Conservation (phyloP, 2,113 vertebrate species). For the Gymnarchus niloticus region DNA sequence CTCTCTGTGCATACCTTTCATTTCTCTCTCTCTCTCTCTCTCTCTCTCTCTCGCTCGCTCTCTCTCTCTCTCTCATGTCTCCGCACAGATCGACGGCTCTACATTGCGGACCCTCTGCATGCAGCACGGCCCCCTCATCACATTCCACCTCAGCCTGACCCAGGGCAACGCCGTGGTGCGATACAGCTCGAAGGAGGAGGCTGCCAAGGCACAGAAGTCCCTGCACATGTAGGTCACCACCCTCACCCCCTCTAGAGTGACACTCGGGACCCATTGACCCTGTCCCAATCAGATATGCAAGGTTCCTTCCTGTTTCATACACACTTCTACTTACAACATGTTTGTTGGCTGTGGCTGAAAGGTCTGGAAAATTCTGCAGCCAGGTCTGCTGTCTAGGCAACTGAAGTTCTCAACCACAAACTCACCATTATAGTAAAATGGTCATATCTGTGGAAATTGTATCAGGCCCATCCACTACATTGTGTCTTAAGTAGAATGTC, state of each 20-base stretch:
- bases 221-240: slow-evolving; percentile 83
- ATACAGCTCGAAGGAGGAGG: slow-evolving; percentile 98
- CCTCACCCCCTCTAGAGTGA: not conserved
- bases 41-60: too few species aligned
- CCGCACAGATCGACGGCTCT: slow-evolving; percentile 88
- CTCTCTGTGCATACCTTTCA: too few species aligned
- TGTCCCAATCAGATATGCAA: not conserved
- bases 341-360: not conserved
- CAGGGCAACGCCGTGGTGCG: slow-evolving; percentile 97
- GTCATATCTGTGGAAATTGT: not conserved
- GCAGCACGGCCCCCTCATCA: slow-evolving; percentile 95
- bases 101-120: slow-evolving; percentile 94
- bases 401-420: not conserved
- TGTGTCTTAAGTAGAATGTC: too few species aligned
- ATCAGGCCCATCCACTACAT: not conserved
- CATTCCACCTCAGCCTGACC: slow-evolving; percentile 98
- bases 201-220: slow-evolving; percentile 97
- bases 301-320: not conserved
- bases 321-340: not conserved
- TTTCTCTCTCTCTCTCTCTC: too few species aligned
- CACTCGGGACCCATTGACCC: not conserved
- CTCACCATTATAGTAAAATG: too few species aligned
- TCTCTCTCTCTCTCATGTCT: not conserved
- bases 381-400: not conserved
- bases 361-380: not conserved